phyloP scores from a whole-genome alignment of 1,140 invertebrate species.

The Drosophila albomicans region DNA sequence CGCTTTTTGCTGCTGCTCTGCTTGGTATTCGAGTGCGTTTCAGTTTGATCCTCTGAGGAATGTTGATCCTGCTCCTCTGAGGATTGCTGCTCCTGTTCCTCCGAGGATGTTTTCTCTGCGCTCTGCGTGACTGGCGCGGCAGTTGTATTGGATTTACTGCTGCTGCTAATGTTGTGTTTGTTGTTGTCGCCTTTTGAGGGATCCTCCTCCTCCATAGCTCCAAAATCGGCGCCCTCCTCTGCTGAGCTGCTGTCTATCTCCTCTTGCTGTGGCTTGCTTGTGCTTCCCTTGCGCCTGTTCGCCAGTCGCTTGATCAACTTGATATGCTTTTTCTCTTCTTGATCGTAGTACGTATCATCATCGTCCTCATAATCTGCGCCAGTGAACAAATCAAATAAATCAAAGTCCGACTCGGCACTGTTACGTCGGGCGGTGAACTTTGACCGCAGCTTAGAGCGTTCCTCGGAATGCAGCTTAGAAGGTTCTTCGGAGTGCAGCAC shows the following conservation, averaged over 20 bases:
- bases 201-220: constrained; percentile 64
- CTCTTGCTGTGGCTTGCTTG: neutral
- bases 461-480: neutral
- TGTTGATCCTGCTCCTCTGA: constrained; percentile 1
- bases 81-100: constrained; percentile 4
- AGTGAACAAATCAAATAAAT: constrained; percentile 60
- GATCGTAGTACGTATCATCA: constrained; percentile 51
- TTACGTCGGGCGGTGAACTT: constrained; percentile 24
- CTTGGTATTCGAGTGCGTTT: constrained; percentile 51
- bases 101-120: constrained; percentile 1
- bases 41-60: neutral
- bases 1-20: constrained; percentile 69
- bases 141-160: neutral
- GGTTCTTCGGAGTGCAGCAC: neutral
- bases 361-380: constrained; percentile 59
- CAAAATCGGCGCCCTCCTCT: constrained; percentile 74
- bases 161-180: constrained; percentile 4
- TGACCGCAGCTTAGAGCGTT: neutral
- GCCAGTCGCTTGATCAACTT: neutral
- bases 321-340: neutral
- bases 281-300: neutral
- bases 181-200: constrained; percentile 1
- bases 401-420: constrained; percentile 38
- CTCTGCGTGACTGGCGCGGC: neutral
- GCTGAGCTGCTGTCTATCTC: constrained; percentile 72